Conservation (phyloP, 2,113 vertebrate genomes). For the Camelus dromedarius region DNA sequence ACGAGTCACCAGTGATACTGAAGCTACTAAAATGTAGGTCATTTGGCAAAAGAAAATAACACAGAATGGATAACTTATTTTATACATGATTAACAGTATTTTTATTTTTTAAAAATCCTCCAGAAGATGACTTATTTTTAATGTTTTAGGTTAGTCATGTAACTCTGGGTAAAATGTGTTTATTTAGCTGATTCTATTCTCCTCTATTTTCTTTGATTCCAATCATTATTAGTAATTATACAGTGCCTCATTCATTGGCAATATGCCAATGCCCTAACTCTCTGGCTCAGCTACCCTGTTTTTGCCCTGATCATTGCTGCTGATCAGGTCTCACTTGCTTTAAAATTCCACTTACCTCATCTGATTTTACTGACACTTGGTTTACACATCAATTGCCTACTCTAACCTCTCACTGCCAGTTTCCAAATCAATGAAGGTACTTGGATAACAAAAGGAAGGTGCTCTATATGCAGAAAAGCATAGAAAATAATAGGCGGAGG, state of each 20-base stretch:
- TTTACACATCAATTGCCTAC: neutral
- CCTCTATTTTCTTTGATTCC: neutral
- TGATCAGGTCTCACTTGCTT: neutral
- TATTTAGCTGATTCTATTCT: neutral
- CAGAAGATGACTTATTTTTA: neutral
- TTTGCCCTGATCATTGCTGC: neutral
- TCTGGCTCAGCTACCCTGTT: neutral
- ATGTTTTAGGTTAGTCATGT: neutral
- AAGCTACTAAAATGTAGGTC: neutral
- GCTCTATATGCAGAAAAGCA: neutral
- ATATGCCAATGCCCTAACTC: neutral
- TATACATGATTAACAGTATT: neutral
- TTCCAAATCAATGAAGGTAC: neutral
- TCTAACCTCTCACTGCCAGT: neutral
- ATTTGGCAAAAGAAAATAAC: neutral
- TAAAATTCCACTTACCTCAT: conserved; percentile 16
- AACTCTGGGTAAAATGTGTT: conserved; percentile 1
- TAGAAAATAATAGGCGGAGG: neutral
- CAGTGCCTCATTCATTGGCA: neutral
- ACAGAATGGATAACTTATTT: neutral
- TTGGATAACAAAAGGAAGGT: conserved; percentile 2
- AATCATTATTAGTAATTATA: neutral
- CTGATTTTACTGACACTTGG: neutral
- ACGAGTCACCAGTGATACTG: neutral
- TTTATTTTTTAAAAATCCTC: neutral